Evolutionary conservation across 2,797 vertebrate species (phyloP).

Genomic region (Melanotaenia nigrans): DNA sequence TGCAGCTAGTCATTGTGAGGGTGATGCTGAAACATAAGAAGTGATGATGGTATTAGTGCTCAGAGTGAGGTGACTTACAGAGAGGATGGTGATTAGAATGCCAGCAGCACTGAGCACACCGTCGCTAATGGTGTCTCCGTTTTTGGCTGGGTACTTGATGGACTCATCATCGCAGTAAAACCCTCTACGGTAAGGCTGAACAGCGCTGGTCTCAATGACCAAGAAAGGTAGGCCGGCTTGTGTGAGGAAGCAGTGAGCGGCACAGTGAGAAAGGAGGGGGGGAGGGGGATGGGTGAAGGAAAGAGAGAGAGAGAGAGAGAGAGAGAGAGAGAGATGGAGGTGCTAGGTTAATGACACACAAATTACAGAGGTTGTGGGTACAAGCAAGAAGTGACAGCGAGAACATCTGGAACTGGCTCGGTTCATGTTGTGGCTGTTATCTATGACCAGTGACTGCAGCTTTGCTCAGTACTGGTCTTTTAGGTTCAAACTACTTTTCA

Average conservation of each 20-base stretch:
- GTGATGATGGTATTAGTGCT: constrained; percentile 68
- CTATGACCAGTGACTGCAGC: constrained; percentile 16
- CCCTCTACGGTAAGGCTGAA: constrained; percentile 93
- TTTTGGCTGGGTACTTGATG: constrained; percentile 95
- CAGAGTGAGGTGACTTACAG: constrained; percentile 86
- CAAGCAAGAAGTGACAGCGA: constrained; percentile 70
- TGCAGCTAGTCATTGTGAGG: constrained; percentile 55
- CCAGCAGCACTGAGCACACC: constrained; percentile 93
- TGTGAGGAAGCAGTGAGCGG: constrained; percentile 67
- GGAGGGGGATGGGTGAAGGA: constrained; percentile 39
- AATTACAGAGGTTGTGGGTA: constrained; percentile 67
- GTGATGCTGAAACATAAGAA: constrained; percentile 40
- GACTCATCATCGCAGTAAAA: constrained; percentile 96
- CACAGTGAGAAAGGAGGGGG: constrained; percentile 37
- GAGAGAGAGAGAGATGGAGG: constrained; percentile 63
- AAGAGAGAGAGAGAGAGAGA: constrained; percentile 55
- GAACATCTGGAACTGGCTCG: constrained; percentile 57
- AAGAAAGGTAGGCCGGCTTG: constrained; percentile 94
- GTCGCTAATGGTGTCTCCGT: constrained; percentile 93
- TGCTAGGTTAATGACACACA: constrained; percentile 72
- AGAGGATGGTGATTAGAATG: constrained; percentile 95
- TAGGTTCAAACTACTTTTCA: background rate
- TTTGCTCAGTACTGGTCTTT: constrained; percentile 1
- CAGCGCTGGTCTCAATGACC: constrained; percentile 95
- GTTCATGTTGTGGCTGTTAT: constrained; percentile 53